Base-by-base conservation (phyloP, 2,113 vertebrate genomes). In the Ceuthmochares aereus region DNA sequence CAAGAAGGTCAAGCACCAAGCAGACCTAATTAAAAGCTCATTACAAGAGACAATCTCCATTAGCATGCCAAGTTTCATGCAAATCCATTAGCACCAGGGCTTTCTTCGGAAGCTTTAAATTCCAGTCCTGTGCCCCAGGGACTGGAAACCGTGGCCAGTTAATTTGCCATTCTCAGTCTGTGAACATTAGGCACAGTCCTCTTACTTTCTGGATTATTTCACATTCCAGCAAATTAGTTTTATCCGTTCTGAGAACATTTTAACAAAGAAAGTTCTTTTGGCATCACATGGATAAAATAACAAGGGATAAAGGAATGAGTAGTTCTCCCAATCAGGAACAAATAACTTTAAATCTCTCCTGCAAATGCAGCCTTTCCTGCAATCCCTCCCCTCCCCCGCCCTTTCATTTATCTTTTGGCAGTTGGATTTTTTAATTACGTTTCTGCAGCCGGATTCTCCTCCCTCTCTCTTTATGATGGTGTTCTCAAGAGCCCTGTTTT, bases 21-120 rank as follows among this genome's bases (percentile, higher is more conserved):
- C 94, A 93, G 93, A 98, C 97, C 97, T 98, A 97, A 98, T 98
- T 98, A 98, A 98, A 98, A 98, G 94, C 97, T 98, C 97, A 97
- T 98, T 98, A 98, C 97, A 97, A 86, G 94, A 98, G 97, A 96
- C 96, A 94, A 96, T 98, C 94, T 96, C 96, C 77, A 94, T 98
- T 97, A 98, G 95, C 96, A 96, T 97, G 97, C 95, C 90, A 97
- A 97, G 94, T 96, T 96, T 97, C 95, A 93, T 96, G 96, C 97
- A 98, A 97, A 98, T 98, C 97, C 97, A 96, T 98, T 95, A 96
- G 93, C 81, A 76, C 95, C 76, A 92, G 86, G 81, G 87, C 93
- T 95, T 64, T 96, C 94, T 96, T 97, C 94, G 85, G 94, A 95
- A 97, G 93, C 95, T 92, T 83, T 96, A 97, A 95, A 97, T 97